Conservation (phyloP, 2,797 vertebrate genomes). For the Nasua narica region DNA sequence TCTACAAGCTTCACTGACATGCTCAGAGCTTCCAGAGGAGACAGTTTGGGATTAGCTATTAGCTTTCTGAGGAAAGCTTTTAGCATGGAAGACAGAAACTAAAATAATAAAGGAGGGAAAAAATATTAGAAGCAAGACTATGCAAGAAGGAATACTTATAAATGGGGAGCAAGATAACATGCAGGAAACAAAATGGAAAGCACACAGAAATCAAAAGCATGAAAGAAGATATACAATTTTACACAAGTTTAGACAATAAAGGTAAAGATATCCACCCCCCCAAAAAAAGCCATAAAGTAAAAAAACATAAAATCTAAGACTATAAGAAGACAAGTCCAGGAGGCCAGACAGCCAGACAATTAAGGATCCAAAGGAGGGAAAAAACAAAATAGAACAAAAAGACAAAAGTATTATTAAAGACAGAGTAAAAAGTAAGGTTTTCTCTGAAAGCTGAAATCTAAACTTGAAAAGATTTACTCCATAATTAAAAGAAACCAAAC, state of each 20-base stretch:
- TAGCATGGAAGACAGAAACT: background rate
- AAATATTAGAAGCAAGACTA: background rate
- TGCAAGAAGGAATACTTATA: background rate
- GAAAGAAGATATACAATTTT: background rate
- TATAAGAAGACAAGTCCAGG: background rate
- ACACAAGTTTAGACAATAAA: background rate
- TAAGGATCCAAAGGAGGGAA: background rate
- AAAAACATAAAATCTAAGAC: background rate
- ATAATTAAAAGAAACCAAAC: background rate
- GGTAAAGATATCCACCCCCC: background rate
- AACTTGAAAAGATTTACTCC: background rate
- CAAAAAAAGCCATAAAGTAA: background rate
- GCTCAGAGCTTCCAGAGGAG: background rate
- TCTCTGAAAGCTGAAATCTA: background rate
- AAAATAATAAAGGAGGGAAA: background rate
- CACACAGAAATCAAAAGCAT: background rate
- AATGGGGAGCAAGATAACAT: background rate
- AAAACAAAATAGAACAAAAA: background rate
- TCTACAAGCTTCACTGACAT: background rate
- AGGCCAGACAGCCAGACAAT: background rate
- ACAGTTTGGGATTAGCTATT: background rate
- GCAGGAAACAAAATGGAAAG: background rate
- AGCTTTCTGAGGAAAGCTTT: background rate
- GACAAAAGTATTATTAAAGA: background rate
- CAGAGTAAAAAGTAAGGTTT: background rate